Evolutionary conservation across 2,888 invertebrate species (phyloP).

Genomic region (Perizoma affinitatum): DNA sequence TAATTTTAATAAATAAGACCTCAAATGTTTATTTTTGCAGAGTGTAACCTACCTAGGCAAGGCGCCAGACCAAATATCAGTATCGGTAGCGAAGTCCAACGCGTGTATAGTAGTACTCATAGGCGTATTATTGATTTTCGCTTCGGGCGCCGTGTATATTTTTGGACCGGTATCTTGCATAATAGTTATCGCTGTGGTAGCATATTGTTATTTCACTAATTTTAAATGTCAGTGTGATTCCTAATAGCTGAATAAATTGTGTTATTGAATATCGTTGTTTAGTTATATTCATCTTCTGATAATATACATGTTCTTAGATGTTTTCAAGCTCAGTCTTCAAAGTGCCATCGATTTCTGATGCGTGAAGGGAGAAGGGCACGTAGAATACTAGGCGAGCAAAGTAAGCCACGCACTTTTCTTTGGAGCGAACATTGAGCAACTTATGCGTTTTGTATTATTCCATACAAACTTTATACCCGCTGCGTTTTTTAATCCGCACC

Average conservation of each 20-base stretch:
- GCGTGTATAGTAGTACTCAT: conserved; percentile 47
- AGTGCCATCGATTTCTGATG: too few relatives aligned
- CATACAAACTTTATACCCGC: too few relatives aligned
- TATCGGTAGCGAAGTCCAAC: conserved; percentile 47
- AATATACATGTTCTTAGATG: too few relatives aligned
- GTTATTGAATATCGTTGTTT: background rate
- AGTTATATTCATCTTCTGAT: background rate
- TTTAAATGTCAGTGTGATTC: conserved; percentile 8
- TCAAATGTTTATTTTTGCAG: conserved; percentile 52
- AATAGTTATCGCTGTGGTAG: conserved; percentile 40
- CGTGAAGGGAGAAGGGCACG: too few relatives aligned
- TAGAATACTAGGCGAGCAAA: background rate
- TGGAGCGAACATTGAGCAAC: too few relatives aligned
- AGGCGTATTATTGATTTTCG: conserved; percentile 53
- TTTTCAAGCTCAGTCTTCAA: too few relatives aligned
- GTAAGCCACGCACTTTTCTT: too few relatives aligned
- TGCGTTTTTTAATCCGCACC: too few relatives aligned
- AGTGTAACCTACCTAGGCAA: conserved; percentile 58
- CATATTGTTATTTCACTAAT: conserved; percentile 25
- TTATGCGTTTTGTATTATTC: too few relatives aligned
- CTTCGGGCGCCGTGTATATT: conserved; percentile 49
- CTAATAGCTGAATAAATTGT: conserved; percentile 7
- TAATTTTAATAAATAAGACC: conserved; percentile 8
- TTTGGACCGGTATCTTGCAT: conserved; percentile 56
- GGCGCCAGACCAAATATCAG: conserved; percentile 52